Conservation (phyloP, 2,888 invertebrate species). For the Lumbricus terrestris region DNA sequence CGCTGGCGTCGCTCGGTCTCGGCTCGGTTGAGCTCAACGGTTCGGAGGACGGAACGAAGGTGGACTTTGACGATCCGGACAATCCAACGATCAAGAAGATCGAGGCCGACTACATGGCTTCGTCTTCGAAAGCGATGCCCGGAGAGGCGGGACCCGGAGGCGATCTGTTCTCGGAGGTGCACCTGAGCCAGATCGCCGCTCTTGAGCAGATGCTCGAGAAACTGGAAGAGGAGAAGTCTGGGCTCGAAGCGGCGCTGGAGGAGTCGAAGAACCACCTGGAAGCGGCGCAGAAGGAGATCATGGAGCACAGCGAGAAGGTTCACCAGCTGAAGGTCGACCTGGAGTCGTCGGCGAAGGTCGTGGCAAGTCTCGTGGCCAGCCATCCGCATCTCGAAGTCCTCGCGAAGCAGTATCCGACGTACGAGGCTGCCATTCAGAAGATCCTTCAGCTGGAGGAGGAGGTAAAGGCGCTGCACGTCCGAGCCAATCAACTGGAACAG, state of each 20-base stretch:
- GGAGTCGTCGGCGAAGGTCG: conserved; percentile 69
- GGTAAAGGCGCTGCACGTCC: not conserved
- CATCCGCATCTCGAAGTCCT: conserved; percentile 21
- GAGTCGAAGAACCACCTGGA: conserved; percentile 51
- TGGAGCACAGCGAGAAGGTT: conserved; percentile 49
- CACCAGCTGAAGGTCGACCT: conserved; percentile 61
- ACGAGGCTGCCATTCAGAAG: conserved; percentile 24
- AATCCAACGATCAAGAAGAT: conserved; percentile 48
- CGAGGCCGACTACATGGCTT: conserved; percentile 46
- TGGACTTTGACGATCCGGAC: conserved; percentile 34
- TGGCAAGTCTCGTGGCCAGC: conserved; percentile 15
- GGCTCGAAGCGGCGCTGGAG: conserved; percentile 51
- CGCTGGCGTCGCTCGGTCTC: conserved; percentile 42
- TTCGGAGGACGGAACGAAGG: conserved; percentile 29
- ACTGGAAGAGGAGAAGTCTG: conserved; percentile 52
- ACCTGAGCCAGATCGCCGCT: conserved; percentile 88
- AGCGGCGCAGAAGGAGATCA: conserved; percentile 51
- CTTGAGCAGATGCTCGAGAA: conserved; percentile 85
- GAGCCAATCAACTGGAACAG: not conserved
- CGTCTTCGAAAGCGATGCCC: conserved; percentile 17
- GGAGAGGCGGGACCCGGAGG: conserved; percentile 48
- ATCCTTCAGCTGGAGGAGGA: conserved; percentile 20
- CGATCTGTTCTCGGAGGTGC: conserved; percentile 77
- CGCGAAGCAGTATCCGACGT: conserved; percentile 21
- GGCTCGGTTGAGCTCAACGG: not conserved